A percentile compares a stretch with the other conserved stretches of the same genome.
Evolutionary conservation across 2,888 invertebrate species (phyloP).

Genomic region (Drosophila putrida): DNA sequence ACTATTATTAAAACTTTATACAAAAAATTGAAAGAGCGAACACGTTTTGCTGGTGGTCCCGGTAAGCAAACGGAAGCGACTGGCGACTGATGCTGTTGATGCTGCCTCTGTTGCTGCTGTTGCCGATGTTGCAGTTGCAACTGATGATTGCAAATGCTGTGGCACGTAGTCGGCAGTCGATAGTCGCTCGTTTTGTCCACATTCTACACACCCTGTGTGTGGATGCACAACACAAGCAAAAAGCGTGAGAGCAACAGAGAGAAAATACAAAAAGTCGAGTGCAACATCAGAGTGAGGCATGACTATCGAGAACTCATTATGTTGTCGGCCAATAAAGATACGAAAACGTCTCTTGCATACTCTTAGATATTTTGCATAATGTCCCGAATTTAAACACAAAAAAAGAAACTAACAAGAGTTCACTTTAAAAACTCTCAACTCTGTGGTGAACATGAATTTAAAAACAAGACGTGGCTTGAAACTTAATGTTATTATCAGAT

Average conservation of each 20-base stretch:
- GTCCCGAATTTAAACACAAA: not conserved
- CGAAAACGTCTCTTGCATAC: not conserved
- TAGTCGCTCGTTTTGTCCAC: constrained; percentile 19
- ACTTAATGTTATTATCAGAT: too few species aligned
- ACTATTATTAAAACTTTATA: constrained; percentile 27
- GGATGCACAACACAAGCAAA: not conserved
- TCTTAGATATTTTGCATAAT: constrained; percentile 2
- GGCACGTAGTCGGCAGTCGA: constrained; percentile 15
- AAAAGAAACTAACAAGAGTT: not conserved
- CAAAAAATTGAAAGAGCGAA: constrained; percentile 36
- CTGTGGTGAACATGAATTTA: too few species aligned
- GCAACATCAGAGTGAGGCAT: not conserved
- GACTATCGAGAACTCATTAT: constrained; percentile 5
- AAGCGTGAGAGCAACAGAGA: not conserved
- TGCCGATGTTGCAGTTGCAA: not conserved
- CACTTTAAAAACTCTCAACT: not conserved
- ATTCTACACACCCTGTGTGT: constrained; percentile 3
- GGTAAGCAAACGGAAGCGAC: constrained; percentile 70
- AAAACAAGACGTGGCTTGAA: too few species aligned
- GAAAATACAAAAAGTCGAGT: not conserved
- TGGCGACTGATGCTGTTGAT: constrained; percentile 58
- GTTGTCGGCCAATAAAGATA: constrained; percentile 1
- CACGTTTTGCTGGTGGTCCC: constrained; percentile 45
- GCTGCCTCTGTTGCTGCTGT: constrained; percentile 13
- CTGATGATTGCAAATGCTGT: constrained; percentile 20